phyloP scores from a whole-genome alignment of 1,140 invertebrate genomes.

The Portunus trituberculatus region DNA sequence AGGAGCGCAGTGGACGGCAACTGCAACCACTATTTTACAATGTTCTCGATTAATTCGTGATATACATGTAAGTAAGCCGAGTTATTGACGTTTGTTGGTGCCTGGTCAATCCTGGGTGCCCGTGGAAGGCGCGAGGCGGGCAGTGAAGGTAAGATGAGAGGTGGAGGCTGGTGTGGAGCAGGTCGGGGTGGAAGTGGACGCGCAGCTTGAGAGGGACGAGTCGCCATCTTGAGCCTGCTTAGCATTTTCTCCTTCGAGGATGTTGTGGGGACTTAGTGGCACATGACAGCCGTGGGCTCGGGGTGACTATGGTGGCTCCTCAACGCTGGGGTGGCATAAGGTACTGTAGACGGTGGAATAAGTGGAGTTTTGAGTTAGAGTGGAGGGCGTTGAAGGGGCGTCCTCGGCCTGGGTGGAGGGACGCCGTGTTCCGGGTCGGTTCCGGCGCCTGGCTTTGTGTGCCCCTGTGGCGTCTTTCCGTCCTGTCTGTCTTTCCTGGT shows the following conservation, averaged over 20 bases:
- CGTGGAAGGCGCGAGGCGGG: background rate
- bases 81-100: background rate
- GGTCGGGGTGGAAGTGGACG: constrained; percentile 18
- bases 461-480: background rate
- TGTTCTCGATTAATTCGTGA: constrained; percentile 61
- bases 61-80: constrained; percentile 66
- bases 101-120: background rate
- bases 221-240: constrained; percentile 52
- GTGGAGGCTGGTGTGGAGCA: background rate
- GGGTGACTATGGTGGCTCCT: background rate
- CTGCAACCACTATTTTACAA: constrained; percentile 42
- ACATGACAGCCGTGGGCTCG: background rate
- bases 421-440: background rate
- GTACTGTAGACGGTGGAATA: background rate
- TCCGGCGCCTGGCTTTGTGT: background rate
- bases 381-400: background rate
- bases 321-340: background rate
- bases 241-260: constrained; percentile 16
- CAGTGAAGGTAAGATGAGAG: background rate
- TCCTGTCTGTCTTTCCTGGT: background rate
- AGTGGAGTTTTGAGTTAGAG: background rate
- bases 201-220: constrained; percentile 48
- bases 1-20: constrained; percentile 67
- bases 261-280: background rate
- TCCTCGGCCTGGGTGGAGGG: background rate